These are phyloP conservation scores for Maccullochella peelii DNA, from an alignment of 2,113 vertebrate species.

Conservation along the genomic window DNA sequence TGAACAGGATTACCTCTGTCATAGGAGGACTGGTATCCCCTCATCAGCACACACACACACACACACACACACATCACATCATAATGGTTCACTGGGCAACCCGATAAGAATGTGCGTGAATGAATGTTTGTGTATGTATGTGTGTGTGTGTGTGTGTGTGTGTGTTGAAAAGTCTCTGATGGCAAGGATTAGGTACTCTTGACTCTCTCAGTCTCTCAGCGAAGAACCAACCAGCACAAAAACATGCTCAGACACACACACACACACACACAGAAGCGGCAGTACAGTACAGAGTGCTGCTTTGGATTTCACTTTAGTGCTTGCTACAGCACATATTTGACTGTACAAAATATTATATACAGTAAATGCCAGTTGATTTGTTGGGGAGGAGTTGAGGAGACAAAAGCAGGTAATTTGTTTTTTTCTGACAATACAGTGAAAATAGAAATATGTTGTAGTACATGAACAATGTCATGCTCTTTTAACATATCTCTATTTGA, in stretches of 20 bases:
- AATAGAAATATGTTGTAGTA: neutral
- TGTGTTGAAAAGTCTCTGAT: slow-evolving; percentile 72
- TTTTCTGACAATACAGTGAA: neutral
- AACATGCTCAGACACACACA: slow-evolving; percentile 36
- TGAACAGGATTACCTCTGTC: slow-evolving; percentile 80
- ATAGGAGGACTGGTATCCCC: slow-evolving; percentile 78
- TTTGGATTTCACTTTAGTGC: slow-evolving; percentile 54
- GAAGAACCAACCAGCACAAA: slow-evolving; percentile 63
- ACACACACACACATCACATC: slow-evolving; percentile 32
- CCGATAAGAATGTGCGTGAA: slow-evolving; percentile 68
- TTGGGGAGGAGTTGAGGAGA: neutral
- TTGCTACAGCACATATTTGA: slow-evolving; percentile 43
- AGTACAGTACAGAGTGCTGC: slow-evolving; percentile 41
- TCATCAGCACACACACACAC: slow-evolving; percentile 58
- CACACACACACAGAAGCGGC: neutral
- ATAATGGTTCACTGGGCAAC: slow-evolving; percentile 76
- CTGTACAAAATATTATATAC: slow-evolving; percentile 37
- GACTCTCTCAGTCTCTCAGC: slow-evolving; percentile 69
- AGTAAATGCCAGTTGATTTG: slow-evolving; percentile 43
- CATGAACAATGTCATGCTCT: neutral
- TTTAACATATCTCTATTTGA: neutral
- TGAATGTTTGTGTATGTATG: slow-evolving; percentile 27
- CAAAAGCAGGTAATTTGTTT: neutral
- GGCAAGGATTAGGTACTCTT: slow-evolving; percentile 80
- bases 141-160: slow-evolving; percentile 7